These are phyloP conservation scores for Actenoides hombroni DNA, from an alignment of 2,113 vertebrate species.

Conservation along the genomic window DNA sequence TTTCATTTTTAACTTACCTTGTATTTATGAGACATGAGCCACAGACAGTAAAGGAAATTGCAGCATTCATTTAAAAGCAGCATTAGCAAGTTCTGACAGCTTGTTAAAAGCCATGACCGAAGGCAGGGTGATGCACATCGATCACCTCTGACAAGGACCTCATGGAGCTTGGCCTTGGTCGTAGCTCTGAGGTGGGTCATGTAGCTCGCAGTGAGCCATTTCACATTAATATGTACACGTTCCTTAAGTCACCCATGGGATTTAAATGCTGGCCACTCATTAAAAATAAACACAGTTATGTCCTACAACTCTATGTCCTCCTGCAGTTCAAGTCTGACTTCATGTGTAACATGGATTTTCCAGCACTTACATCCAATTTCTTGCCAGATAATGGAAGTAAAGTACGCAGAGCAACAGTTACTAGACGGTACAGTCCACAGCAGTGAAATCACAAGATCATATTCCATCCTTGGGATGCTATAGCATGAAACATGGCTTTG, in stretches of 20 bases:
- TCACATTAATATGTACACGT: accelerated
- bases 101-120: not conserved
- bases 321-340: not conserved
- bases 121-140: not conserved
- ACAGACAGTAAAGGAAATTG: conserved; percentile 29
- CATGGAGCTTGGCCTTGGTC: not conserved
- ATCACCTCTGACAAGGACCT: not conserved
- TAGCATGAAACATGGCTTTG: not conserved
- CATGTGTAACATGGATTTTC: not conserved
- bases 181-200: not conserved
- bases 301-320: not conserved
- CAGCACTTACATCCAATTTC: not conserved
- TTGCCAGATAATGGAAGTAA: not conserved
- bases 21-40: conserved; percentile 43
- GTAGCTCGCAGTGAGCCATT: not conserved
- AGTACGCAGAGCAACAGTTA: not conserved
- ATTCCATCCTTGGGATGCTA: not conserved
- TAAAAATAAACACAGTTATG: not conserved
- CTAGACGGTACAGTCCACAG: not conserved
- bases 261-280: not conserved
- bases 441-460: not conserved
- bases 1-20: conserved; percentile 25
- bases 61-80: conserved; percentile 13
- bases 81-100: not conserved
- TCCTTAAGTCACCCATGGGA: not conserved